Conservation (phyloP, 2,888 invertebrate species). For the Tortricodes alternella region DNA sequence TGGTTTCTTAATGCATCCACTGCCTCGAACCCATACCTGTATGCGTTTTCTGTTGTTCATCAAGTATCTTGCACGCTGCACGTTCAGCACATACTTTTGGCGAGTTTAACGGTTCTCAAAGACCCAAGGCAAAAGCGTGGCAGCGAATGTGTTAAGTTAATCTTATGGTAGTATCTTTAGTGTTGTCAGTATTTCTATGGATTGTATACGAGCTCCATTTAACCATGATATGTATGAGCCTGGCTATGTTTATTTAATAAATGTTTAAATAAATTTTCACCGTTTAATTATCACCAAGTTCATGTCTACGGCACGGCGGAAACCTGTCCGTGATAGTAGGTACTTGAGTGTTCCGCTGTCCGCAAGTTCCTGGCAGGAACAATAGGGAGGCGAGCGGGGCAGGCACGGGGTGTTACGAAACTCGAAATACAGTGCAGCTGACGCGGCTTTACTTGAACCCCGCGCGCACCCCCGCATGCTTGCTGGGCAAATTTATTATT, state of each 20-base stretch:
- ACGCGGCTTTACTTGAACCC: neutral
- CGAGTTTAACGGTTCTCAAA: too few species aligned
- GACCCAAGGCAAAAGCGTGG: too few species aligned
- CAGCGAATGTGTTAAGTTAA: too few species aligned
- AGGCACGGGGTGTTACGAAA: neutral
- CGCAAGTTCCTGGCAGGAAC: neutral
- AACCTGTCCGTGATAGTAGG: neutral
- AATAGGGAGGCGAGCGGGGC: neutral
- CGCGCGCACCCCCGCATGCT: too few species aligned
- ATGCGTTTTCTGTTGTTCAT: too few species aligned
- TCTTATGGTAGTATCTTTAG: neutral
- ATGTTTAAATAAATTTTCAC: slow-evolving; percentile 4
- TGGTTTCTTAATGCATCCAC: too few species aligned
- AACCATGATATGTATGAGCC: neutral
- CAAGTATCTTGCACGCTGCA: too few species aligned
- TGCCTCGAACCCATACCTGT: too few species aligned
- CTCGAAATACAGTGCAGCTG: slow-evolving; percentile 1
- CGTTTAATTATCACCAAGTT: slow-evolving; percentile 4
- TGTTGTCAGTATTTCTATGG: neutral
- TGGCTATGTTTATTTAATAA: slow-evolving; percentile 2
- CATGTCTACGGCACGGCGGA: neutral
- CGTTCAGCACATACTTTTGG: too few species aligned
- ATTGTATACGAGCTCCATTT: neutral
- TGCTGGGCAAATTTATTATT: slow-evolving; percentile 23
- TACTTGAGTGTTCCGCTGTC: too few species aligned